phyloP scores from a whole-genome alignment of 2,888 invertebrate species.

The Eupithecia exiguata region DNA sequence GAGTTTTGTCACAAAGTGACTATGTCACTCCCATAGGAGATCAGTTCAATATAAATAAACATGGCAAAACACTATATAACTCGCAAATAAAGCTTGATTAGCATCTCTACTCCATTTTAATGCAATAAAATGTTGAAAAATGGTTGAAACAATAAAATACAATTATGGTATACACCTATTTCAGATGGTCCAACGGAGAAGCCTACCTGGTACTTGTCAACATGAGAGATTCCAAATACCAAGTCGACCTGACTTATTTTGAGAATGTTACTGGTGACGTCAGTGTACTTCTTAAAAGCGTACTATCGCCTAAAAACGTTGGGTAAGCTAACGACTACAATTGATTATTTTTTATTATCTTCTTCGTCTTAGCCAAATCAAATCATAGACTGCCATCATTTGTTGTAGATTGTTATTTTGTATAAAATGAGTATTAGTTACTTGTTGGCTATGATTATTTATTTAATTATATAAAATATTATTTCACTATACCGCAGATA shows the following conservation, averaged over 20 bases:
- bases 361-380: not conserved
- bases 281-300: not conserved
- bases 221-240: conserved; percentile 65
- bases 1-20: no score
- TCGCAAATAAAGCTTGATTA: no score
- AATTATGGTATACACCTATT: not conserved
- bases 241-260: conserved; percentile 69
- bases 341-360: not conserved
- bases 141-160: not conserved
- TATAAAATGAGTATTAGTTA: not conserved
- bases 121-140: no score
- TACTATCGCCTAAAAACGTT: not conserved
- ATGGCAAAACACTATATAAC: no score
- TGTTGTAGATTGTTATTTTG: not conserved
- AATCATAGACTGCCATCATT: not conserved
- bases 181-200: conserved; percentile 4
- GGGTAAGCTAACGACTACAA: not conserved
- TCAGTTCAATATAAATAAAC: no score
- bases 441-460: no score
- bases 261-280: conserved; percentile 54
- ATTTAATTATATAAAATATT: no score
- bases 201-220: conserved; percentile 70
- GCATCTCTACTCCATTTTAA: no score
- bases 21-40: no score
- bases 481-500: no score